Base-by-base conservation (phyloP, 2,888 invertebrate species). In the Agonopterix subpropinquella region DNA sequence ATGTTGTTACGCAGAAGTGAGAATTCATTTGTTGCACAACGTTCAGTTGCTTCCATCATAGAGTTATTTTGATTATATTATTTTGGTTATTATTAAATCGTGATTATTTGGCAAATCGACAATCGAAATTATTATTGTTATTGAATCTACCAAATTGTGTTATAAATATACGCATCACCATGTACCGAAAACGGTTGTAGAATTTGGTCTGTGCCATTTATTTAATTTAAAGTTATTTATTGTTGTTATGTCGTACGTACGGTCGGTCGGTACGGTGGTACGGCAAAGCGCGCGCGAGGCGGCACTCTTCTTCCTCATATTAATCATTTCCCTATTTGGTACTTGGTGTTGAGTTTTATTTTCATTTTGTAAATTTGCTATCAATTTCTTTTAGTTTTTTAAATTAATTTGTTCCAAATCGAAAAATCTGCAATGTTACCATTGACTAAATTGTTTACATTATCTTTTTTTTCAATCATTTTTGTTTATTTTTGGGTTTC, bases 161-260 rank as follows among this genome's bases (percentile, higher is more conserved):
- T 11, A 56, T 59, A 53, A 62, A 61, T 61, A 67, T 71, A 65
- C 68, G 59, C 82, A 75, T 69, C 83, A 83, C 86, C 84, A 67
- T 54, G 85, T 86, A 83, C 83, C 82, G 69, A 64, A 64, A 61
- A 67, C 71, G 78, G 71, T 76, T 58, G 71, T 74, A 70, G 73
- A 77, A 77, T 81, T 81, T 82, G 85, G 84, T 84, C 70, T 71
- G 87, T 88, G 87, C 87, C 87, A 88, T 88, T 70, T 85, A 85
- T 85, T 85, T 86, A 82, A 85, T 84, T 73, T 80, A 76, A 73
- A 73, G 58, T 59, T 82, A 83, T 81, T 85, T 84, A 83, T 45
- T 35, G 65, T 80, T 79, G 66, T 77, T 77, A 62, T 73, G 55
- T 51, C 63, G 61, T 28, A 28, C 28, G 28, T 28, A 28, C 5